phyloP scores from a whole-genome alignment of 2,113 vertebrate species.

The Anseranas semipalmata region DNA sequence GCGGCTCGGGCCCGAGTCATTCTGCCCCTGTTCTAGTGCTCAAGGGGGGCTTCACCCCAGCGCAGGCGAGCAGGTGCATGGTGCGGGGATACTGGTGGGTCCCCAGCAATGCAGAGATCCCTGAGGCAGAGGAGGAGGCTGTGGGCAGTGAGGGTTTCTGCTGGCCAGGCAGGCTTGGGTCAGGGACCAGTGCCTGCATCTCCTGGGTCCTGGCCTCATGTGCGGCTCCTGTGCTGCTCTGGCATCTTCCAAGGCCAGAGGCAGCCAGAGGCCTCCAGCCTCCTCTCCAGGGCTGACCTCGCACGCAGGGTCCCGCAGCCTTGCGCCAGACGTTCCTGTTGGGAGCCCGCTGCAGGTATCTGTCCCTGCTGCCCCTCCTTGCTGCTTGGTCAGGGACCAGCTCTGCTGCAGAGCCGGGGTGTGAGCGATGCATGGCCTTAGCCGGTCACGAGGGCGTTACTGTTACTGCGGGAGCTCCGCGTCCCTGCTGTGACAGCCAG shows the following conservation, averaged over 20 bases:
- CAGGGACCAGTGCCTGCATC: background rate
- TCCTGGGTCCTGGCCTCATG: background rate
- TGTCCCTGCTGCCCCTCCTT: background rate
- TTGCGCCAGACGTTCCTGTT: accelerated
- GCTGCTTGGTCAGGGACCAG: accelerated
- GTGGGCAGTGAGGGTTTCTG: background rate
- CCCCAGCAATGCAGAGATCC: accelerated
- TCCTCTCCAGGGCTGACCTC: accelerated
- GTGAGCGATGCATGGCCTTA: accelerated
- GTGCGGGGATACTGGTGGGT: accelerated
- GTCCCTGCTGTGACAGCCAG: background rate
- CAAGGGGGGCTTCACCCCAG: background rate
- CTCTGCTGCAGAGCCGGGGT: background rate
- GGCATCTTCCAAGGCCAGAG: background rate
- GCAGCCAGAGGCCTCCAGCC: background rate
- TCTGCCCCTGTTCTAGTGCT: background rate
- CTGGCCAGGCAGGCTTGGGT: background rate
- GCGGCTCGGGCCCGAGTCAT: accelerated
- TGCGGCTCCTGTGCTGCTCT: background rate
- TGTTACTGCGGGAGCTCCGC: accelerated
- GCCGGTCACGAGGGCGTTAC: accelerated
- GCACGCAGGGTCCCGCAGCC: accelerated
- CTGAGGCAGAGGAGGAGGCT: background rate
- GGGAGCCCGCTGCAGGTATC: accelerated
- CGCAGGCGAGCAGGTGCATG: background rate